These are phyloP conservation scores for Trachymyrmex cornetzi DNA, from an alignment of 1,140 invertebrate species.

Conservation along the genomic window DNA sequence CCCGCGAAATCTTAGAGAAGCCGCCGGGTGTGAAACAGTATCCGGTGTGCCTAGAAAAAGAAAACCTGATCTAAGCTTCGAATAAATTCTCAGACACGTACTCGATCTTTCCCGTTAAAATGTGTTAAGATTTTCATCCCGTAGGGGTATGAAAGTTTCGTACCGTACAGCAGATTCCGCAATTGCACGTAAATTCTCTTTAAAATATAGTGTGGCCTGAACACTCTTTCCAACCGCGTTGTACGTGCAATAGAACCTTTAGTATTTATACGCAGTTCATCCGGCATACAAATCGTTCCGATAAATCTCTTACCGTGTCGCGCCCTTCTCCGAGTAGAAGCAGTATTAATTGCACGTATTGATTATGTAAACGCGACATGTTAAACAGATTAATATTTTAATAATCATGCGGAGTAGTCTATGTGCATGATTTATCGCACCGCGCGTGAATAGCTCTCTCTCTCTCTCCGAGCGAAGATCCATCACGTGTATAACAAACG, in stretches of 20 bases:
- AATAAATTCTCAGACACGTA: conserved; percentile 65
- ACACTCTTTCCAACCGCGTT: conserved; percentile 19
- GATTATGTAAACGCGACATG: conserved; percentile 4
- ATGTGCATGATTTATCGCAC: neutral
- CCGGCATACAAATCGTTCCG: neutral
- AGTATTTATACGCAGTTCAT: conserved; percentile 28
- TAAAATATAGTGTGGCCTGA: neutral
- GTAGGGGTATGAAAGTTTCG: conserved; percentile 22
- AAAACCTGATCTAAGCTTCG: conserved; percentile 42
- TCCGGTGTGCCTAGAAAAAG: conserved; percentile 39
- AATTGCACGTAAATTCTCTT: conserved; percentile 44
- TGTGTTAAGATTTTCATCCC: conserved; percentile 55
- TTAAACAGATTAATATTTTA: conserved; percentile 19
- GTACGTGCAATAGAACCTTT: conserved; percentile 14
- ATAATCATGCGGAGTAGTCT: neutral
- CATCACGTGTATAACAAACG: conserved; percentile 41
- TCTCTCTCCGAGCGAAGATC: neutral
- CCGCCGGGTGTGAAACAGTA: conserved; percentile 15
- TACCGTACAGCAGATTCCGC: conserved; percentile 13
- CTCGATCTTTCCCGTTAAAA: conserved; percentile 56
- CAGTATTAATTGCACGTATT: neutral
- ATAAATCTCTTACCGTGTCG: neutral
- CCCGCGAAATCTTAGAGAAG: conserved; percentile 60
- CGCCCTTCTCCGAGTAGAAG: neutral
- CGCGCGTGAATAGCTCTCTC: conserved; percentile 17